Conservation (phyloP, 2,113 vertebrate species). For the Sapayoa aenigma region DNA sequence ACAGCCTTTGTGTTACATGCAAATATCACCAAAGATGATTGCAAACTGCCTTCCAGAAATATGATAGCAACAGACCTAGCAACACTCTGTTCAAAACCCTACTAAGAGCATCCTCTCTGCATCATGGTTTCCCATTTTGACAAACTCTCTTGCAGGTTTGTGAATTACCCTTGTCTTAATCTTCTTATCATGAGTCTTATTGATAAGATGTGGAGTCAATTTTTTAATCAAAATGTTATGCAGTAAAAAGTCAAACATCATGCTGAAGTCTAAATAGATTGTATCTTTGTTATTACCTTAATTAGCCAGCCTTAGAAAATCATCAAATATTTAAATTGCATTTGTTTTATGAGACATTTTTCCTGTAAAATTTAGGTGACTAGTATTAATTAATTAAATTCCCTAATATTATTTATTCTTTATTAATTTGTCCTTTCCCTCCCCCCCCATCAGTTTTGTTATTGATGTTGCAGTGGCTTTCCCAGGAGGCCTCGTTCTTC, state of each 20-base stretch:
- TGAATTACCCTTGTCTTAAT: background rate
- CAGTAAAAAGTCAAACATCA: background rate
- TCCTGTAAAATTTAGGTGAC: background rate
- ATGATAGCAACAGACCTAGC: background rate
- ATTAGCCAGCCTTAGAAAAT: constrained; percentile 28
- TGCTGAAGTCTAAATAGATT: background rate
- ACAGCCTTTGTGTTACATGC: background rate
- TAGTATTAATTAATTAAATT: background rate
- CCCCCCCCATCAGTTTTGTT: background rate
- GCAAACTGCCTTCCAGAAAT: background rate
- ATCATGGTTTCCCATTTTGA: background rate
- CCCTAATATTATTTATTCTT: background rate
- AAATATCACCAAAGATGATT: background rate
- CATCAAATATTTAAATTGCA: constrained; percentile 28
- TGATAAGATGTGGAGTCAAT: background rate
- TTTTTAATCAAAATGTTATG: constrained; percentile 38
- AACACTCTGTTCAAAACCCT: background rate
- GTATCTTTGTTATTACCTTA: constrained; percentile 5
- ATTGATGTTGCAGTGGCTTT: background rate
- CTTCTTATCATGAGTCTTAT: background rate
- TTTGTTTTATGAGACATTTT: background rate
- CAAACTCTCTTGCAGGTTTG: background rate
- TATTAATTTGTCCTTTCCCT: background rate
- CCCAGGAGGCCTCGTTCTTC: background rate
- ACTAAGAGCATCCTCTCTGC: background rate